Conservation (phyloP, 2,888 invertebrate genomes). For the Thymelicus acteon region DNA sequence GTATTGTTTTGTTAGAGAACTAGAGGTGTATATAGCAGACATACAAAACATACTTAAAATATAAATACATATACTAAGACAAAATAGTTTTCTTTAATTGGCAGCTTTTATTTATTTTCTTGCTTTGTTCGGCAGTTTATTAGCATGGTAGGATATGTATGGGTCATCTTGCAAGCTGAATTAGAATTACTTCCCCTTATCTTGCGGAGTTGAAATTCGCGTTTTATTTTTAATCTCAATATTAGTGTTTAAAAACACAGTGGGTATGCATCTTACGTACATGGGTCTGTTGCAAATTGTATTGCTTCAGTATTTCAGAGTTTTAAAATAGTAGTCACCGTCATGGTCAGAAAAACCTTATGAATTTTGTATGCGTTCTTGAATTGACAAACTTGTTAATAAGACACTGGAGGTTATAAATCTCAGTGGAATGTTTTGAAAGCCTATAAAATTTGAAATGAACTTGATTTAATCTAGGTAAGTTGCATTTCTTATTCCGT, state of each 20-base stretch:
- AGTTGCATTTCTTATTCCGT: background rate
- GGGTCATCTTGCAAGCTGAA: no score
- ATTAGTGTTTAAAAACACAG: background rate
- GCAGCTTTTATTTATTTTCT: no score
- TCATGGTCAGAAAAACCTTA: conserved; percentile 13
- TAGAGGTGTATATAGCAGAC: no score
- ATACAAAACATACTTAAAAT: no score
- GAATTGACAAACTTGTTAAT: conserved; percentile 5
- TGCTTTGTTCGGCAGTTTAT: no score
- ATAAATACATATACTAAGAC: no score
- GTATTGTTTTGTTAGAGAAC: conserved; percentile 40
- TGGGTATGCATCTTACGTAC: background rate
- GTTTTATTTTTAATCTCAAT: no score
- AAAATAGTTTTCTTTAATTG: no score
- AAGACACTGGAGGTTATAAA: background rate
- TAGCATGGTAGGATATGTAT: no score
- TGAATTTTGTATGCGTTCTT: conserved; percentile 10
- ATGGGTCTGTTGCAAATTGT: background rate
- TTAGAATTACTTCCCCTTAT: no score
- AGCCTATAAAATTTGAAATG: background rate
- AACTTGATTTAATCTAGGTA: background rate
- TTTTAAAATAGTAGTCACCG: background rate
- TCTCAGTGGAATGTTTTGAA: conserved; percentile 8
- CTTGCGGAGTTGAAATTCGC: no score
- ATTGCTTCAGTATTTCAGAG: conserved; percentile 16